A percentile compares a stretch with the other conserved stretches of the same genome.
phyloP scores from a whole-genome alignment of 2,888 invertebrate species.

The Acrobasis consociella region DNA sequence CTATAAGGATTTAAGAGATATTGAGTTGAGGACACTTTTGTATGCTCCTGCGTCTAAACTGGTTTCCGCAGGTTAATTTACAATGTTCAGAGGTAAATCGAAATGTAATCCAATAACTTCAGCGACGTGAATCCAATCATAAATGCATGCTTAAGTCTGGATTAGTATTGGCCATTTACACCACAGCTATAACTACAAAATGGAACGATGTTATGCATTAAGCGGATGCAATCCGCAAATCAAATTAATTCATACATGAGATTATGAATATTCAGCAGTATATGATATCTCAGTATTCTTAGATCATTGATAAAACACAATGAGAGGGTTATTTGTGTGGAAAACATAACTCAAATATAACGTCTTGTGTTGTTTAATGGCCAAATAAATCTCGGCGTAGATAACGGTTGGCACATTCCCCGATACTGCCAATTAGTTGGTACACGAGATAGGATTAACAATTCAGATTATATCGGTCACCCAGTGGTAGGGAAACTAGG shows the following conservation, averaged over 20 bases:
- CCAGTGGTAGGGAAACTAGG: slow-evolving; percentile 38
- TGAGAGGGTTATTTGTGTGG: not conserved
- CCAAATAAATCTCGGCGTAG: slow-evolving; percentile 59
- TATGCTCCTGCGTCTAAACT: not conserved
- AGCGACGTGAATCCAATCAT: not conserved
- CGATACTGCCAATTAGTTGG: slow-evolving; percentile 67
- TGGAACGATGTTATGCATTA: not conserved
- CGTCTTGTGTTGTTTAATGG: slow-evolving; percentile 47
- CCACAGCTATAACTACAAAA: not conserved
- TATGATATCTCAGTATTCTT: slow-evolving; percentile 3
- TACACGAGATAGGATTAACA: slow-evolving; percentile 65
- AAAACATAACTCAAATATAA: not conserved
- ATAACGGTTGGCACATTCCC: slow-evolving; percentile 45
- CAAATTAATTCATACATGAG: not conserved
- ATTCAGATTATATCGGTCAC: slow-evolving; percentile 69
- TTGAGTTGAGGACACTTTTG: not conserved
- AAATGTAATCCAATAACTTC: not conserved
- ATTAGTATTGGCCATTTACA: not conserved
- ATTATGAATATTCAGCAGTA: slow-evolving; percentile 3
- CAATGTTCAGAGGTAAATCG: not conserved
- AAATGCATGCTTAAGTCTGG: not conserved
- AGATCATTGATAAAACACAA: slow-evolving; percentile 12
- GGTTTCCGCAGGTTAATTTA: not conserved
- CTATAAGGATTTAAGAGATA: not conserved
- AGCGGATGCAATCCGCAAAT: not conserved